Conservation (phyloP, 1,140 invertebrate genomes). For the Drosophila tani region DNA sequence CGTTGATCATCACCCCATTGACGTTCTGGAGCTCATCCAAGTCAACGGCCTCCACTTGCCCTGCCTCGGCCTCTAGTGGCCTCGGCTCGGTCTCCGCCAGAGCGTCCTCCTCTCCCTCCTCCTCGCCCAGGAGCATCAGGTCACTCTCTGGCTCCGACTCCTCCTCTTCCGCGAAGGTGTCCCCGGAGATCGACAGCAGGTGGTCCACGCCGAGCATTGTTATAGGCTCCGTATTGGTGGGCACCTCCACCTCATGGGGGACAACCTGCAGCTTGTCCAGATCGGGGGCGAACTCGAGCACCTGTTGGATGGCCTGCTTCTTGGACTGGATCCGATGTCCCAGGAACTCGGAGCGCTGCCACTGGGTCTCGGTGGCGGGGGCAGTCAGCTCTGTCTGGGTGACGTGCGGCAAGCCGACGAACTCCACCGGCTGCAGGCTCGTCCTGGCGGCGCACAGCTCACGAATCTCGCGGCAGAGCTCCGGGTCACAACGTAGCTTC, state of each 20-base stretch:
- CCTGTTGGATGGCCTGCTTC: conserved; percentile 31
- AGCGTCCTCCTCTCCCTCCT: not conserved
- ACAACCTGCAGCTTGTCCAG: conserved; percentile 56
- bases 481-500: conserved; percentile 21
- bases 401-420: conserved; percentile 60
- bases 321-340: conserved; percentile 24
- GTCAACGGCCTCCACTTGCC: not conserved
- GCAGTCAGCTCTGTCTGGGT: conserved; percentile 39
- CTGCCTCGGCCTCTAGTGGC: too few relatives aligned
- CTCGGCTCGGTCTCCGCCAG: not conserved
- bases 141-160: not conserved
- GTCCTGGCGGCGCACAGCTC: conserved; percentile 51
- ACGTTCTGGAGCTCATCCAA: not conserved
- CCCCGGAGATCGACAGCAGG: conserved; percentile 1
- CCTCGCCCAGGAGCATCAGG: not conserved
- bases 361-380: conserved; percentile 22
- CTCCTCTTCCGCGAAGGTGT: conserved; percentile 17
- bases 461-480: conserved; percentile 27
- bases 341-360: conserved; percentile 46
- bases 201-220: not conserved
- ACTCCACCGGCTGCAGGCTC: conserved; percentile 23
- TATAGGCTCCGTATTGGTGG: not conserved
- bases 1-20: conserved; percentile 56
- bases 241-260: not conserved
- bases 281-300: conserved; percentile 56